These are phyloP conservation scores for Notiomystis cincta DNA, from an alignment of 2,113 vertebrate genomes.

Conservation along the genomic window DNA sequence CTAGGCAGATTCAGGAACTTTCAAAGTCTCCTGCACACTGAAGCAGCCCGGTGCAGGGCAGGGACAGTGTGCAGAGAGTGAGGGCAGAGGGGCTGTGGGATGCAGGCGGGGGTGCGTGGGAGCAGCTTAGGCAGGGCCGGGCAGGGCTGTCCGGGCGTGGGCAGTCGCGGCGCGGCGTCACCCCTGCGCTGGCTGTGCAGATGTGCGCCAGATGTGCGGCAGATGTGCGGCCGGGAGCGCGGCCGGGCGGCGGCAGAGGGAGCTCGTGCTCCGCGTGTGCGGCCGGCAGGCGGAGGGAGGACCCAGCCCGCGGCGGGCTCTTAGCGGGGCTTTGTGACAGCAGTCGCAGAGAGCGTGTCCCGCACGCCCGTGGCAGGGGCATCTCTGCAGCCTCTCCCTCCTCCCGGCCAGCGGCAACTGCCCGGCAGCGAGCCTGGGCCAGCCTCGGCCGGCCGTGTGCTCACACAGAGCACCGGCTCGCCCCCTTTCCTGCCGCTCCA, in stretches of 20 bases:
- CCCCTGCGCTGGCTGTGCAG: fast-evolving
- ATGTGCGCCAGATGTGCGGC: not conserved
- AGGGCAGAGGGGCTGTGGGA: not conserved
- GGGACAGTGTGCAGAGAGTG: fast-evolving
- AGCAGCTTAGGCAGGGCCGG: not conserved
- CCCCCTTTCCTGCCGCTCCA: not conserved
- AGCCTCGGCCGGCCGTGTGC: not conserved
- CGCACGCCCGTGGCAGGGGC: not conserved
- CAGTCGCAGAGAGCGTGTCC: not conserved
- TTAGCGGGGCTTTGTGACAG: not conserved
- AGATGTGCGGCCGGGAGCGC: not conserved
- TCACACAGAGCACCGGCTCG: not conserved
- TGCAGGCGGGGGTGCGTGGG: fast-evolving
- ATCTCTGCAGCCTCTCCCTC: not conserved
- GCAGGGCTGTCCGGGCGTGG: not conserved
- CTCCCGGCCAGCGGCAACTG: fast-evolving
- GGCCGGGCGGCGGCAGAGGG: not conserved
- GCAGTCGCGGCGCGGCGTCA: fast-evolving
- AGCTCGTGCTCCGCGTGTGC: not conserved
- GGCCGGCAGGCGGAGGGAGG: not conserved
- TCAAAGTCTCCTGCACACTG: not conserved
- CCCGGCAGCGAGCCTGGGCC: not conserved
- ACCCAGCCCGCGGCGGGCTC: not conserved
- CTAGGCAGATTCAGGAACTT: not conserved
- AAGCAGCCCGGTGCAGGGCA: fast-evolving